These are phyloP conservation scores for Rhincodon typus DNA, from an alignment of 2,797 vertebrate genomes.

Conservation along the genomic window DNA sequence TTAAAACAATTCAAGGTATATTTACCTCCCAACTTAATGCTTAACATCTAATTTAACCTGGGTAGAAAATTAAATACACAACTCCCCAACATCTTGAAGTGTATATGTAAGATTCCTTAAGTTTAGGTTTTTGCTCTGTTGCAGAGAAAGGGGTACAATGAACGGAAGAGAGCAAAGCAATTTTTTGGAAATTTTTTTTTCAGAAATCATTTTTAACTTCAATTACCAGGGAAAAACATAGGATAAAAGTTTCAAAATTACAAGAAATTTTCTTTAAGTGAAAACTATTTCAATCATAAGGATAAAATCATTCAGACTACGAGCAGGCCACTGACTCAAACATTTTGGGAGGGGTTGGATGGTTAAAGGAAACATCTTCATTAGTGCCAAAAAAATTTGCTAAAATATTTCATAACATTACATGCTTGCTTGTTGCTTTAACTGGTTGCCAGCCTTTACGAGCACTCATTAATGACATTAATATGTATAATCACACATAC, in stretches of 20 bases:
- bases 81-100: background rate
- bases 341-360: no score
- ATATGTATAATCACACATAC: background rate
- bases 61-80: background rate
- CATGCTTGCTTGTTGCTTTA: background rate
- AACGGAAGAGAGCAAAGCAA: background rate
- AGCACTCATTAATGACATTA: background rate
- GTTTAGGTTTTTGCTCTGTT: background rate
- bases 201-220: background rate
- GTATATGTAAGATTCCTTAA: background rate
- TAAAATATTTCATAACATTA: background rate
- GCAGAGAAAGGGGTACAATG: background rate
- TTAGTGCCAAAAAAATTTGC: background rate
- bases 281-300: background rate
- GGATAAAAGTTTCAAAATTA: background rate
- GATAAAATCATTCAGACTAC: background rate
- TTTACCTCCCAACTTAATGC: background rate
- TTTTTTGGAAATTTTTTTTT: background rate
- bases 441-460: background rate
- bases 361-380: background rate
- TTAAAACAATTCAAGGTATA: background rate
- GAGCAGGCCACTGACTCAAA: background rate
- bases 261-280: background rate
- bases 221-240: background rate
- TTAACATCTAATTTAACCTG: background rate